Evolutionary conservation across 2,113 vertebrate genomes (phyloP).

Genomic region (Cacatua alba): DNA sequence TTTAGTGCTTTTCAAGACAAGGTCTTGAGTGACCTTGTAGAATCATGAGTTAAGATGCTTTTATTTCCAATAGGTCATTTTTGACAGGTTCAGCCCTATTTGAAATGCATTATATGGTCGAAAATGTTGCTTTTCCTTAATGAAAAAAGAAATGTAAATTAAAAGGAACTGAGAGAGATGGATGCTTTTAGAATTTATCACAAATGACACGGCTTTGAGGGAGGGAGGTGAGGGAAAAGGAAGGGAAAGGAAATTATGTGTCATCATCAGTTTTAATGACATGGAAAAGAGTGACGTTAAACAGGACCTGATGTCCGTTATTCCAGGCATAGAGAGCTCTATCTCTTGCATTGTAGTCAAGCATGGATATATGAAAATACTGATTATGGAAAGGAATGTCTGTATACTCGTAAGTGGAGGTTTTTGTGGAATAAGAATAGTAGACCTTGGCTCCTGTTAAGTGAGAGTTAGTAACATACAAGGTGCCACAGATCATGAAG

Average conservation of each 20-base stretch:
- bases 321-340: slow-evolving; percentile 98
- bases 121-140: slow-evolving; percentile 65
- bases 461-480: slow-evolving; percentile 97
- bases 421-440: slow-evolving; percentile 96
- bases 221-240: neutral
- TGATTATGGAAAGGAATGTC: slow-evolving; percentile 99
- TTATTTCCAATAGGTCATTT: slow-evolving; percentile 45
- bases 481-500: slow-evolving; percentile 98
- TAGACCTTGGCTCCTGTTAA: slow-evolving; percentile 97
- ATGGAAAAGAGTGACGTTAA: slow-evolving; percentile 97
- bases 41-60: slow-evolving; percentile 56
- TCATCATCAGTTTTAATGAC: slow-evolving; percentile 97
- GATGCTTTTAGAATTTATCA: slow-evolving; percentile 62
- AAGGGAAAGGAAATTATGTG: slow-evolving; percentile 76
- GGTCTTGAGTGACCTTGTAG: slow-evolving; percentile 40
- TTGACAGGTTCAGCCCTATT: slow-evolving; percentile 54
- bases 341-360: slow-evolving; percentile 96
- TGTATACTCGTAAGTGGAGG: slow-evolving; percentile 93
- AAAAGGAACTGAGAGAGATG: slow-evolving; percentile 32
- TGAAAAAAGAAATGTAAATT: slow-evolving; percentile 31
- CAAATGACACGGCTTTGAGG: slow-evolving; percentile 55
- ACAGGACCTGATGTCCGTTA: slow-evolving; percentile 97
- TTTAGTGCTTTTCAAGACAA: slow-evolving; percentile 73
- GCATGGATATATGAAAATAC: slow-evolving; percentile 99
- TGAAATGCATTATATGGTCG: slow-evolving; percentile 55